Base-by-base conservation (phyloP, 2,113 vertebrate species). In the Sylvietta virens region DNA sequence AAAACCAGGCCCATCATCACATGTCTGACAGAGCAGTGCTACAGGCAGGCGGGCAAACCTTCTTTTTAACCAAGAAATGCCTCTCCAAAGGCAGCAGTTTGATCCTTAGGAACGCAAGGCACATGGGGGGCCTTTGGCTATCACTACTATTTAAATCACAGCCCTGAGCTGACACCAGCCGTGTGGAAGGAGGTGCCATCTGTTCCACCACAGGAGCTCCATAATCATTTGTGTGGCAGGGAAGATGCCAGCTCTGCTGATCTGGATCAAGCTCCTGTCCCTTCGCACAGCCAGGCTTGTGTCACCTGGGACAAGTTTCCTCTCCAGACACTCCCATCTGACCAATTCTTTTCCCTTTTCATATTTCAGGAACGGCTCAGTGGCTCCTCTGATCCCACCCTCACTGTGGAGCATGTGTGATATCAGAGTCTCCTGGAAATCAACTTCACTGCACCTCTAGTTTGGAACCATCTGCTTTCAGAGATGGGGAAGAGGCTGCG, bases 1-100 rank as follows among this genome's bases (percentile, higher is more conserved):
- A 96, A 96, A 97, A 97, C 89, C 95, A 97, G 96, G 92, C 94
- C 96, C 92, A 93, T 86, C 33, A 65, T 97, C 94, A 97, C 92
- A 96, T 39, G 50, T 71, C 91, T 88, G 93, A 90, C 45, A 78
- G 90, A 58, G 42, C 85, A 90, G 45, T 47, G 62, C 81, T 93
- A 71, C 44, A 91, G 88, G 91, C 85, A 73, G 65, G 79, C 88
- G 0, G 71, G 56, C 88, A 91, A 93, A 67, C 54, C 84, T 83
- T 72, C 67, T 42, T 90, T 67, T 76, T 60, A 70, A 95, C 83
- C 67, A 50, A 94, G 85, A 89, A 92, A 73, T 45, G 71, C 71
- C 74, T 73, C 73, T 84, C 78, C 8, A 5, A 94, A 90, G 76
- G 95, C 90, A 90, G 50, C 4, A 6, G 69, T 39, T 85, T 89